phyloP scores from a whole-genome alignment of 1,140 invertebrate genomes.

The Panulirus ornatus region DNA sequence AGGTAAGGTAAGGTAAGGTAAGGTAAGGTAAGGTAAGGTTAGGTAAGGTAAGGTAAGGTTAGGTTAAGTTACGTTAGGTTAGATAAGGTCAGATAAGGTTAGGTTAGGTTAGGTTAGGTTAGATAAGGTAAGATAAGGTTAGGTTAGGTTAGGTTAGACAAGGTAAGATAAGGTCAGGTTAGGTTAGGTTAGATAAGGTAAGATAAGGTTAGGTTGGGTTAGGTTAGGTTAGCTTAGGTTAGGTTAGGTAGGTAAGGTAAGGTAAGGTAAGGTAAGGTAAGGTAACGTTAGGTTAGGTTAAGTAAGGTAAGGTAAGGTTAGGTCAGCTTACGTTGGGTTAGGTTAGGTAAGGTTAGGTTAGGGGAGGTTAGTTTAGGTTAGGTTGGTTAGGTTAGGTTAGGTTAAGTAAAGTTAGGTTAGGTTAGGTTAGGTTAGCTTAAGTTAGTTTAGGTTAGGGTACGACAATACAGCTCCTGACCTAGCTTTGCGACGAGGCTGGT shows the following conservation, averaged over 20 bases:
- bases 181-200: conserved; percentile 21
- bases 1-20: conserved; percentile 8
- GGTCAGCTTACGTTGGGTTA: background rate
- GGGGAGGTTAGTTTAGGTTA: no score
- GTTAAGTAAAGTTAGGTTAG: conserved; percentile 16
- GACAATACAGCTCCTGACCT: no score
- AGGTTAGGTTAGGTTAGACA: background rate
- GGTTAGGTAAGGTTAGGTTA: background rate
- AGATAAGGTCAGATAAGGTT: no score
- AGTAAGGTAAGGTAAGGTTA: no score
- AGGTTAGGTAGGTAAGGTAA: no score
- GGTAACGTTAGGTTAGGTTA: conserved; percentile 1
- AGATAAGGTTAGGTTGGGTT: conserved; percentile 4
- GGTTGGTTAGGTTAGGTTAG: no score
- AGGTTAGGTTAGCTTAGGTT: conserved; percentile 3
- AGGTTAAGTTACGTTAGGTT: no score
- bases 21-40: conserved; percentile 14
- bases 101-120: no score
- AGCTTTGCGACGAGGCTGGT: no score
- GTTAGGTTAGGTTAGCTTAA: conserved; percentile 14
- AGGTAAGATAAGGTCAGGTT: no score
- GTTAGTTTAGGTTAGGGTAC: no score
- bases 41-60: conserved; percentile 29
- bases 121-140: conserved; percentile 19
- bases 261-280: conserved; percentile 9